Evolutionary conservation across 2,888 invertebrate species (phyloP).

Genomic region (Tenthredo distinguenda): DNA sequence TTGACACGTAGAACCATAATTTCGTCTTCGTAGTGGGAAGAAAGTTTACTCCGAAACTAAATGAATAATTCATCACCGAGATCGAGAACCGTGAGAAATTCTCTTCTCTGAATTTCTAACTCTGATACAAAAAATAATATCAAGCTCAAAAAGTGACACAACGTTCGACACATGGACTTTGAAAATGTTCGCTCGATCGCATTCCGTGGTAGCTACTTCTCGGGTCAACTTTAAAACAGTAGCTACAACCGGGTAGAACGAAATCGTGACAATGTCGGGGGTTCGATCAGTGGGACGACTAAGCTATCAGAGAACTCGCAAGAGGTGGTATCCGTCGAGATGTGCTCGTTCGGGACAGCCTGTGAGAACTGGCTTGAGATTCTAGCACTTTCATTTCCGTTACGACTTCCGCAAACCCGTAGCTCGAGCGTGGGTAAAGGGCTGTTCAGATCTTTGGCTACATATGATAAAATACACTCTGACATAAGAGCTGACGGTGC

Average conservation of each 20-base stretch:
- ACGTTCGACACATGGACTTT: background rate
- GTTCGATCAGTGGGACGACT: constrained; percentile 31
- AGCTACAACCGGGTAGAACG: background rate
- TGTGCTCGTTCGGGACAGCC: constrained; percentile 33
- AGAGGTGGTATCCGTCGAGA: constrained; percentile 9
- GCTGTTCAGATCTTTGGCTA: constrained; percentile 24
- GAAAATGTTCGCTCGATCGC: background rate
- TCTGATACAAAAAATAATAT: background rate
- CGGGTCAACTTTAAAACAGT: background rate
- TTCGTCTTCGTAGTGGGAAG: constrained; percentile 14
- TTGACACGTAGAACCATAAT: constrained; percentile 25
- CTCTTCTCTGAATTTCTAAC: background rate
- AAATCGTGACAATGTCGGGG: constrained; percentile 16
- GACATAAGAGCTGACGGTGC: constrained; percentile 6
- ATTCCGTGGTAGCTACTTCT: background rate
- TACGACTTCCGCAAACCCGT: constrained; percentile 41
- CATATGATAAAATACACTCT: constrained; percentile 23
- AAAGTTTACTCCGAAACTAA: background rate
- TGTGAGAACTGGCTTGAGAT: constrained; percentile 45
- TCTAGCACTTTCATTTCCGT: constrained; percentile 51
- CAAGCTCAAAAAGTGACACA: background rate
- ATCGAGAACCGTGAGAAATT: background rate
- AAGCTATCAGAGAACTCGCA: constrained; percentile 34
- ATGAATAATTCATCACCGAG: constrained; percentile 2
- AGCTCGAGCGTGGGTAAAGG: constrained; percentile 23